Percentiles rank a stretch among this genome's conserved stretches.
Evolutionary conservation across 2,888 invertebrate genomes (phyloP).

Genomic region (Cartodere bifasciata): DNA sequence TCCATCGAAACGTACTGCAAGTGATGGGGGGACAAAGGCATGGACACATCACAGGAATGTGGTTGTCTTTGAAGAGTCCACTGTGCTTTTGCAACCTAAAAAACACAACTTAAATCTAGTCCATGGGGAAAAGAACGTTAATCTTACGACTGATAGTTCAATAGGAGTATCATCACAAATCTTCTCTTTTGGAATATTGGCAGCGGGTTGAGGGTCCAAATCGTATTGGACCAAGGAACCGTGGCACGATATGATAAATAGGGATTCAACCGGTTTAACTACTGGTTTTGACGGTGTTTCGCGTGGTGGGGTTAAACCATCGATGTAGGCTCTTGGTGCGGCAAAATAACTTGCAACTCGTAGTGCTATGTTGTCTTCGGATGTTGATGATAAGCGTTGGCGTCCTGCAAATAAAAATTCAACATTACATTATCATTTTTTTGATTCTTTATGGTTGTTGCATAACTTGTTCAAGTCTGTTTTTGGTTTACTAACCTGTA

Average conservation of each 20-base stretch:
- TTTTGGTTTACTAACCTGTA: constrained; percentile 31
- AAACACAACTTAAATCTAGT: too few species aligned
- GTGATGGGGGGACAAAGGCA: constrained; percentile 62
- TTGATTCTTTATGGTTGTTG: too few species aligned
- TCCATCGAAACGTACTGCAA: constrained; percentile 43
- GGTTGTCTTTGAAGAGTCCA: constrained; percentile 70
- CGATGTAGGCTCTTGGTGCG: constrained; percentile 60
- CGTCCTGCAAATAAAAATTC: constrained; percentile 35
- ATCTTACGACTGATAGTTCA: constrained; percentile 73
- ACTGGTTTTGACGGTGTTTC: constrained; percentile 28
- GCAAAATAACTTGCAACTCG: constrained; percentile 71
- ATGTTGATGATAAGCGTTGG: constrained; percentile 55
- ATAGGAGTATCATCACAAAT: constrained; percentile 76
- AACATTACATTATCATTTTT: constrained; percentile 7
- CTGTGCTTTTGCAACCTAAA: constrained; percentile 47
- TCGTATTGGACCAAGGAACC: constrained; percentile 82
- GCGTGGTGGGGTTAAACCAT: constrained; percentile 26
- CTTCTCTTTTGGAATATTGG: constrained; percentile 66
- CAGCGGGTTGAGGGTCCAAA: constrained; percentile 61
- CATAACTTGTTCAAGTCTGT: background rate
- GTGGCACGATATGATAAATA: constrained; percentile 81
- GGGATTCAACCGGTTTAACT: constrained; percentile 60
- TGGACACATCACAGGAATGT: constrained; percentile 52
- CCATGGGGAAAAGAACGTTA: too few species aligned
- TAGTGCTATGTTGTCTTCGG: constrained; percentile 58